Base-by-base conservation (phyloP, 2,113 vertebrate genomes). In the Saguinus midas region DNA sequence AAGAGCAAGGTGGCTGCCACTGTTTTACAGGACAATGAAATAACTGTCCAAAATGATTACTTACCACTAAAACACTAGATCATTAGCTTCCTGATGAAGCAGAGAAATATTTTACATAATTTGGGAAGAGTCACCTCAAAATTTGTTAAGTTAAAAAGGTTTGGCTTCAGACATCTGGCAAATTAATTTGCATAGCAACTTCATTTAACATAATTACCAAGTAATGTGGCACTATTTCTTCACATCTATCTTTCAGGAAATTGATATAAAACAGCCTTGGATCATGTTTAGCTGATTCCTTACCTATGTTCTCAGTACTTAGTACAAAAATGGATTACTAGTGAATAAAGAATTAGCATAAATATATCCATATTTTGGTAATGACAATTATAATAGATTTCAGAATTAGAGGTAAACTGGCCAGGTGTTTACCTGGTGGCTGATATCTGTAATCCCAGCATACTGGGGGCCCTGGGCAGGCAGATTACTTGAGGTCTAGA, bases 141-240 rank as follows among this genome's bases (percentile, higher is more conserved):
- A 79, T 37, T 20, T 72, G 21, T 68, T 80, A 58, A 93, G 79
- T 68, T 78, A 3, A 79, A 76, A 96, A 52, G 17, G 32, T 52
- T 85, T 84, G 16, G 11, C 87, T 91, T 96, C 61, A 91, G 35
- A 95, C 37, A 57, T 29, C 20, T 84, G 45, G 82, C 88, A 96
- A 61, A 68, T 78, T 89, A 81, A 70, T 84, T 48, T 32, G 61
- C 37, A 89, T 13, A 23, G n/a, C 57, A 4, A n/a, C 25, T 70
- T 64, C 25, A 68, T 40, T 78, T 87, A 90, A 79, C 52, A 57
- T 57, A 79, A 87, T 52, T 52, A 25, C 13, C 35, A 50, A 58
- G 50, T 57, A 68, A 85, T 45, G 32, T n/a, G 18, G 66, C 2
- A 68, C 2, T 14, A 82, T 17, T 50, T 25, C 52, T 18, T 79